Percentiles rank a stretch among this genome's conserved stretches.
These are phyloP conservation scores for Vultur gryphus DNA, from an alignment of 2,797 vertebrate genomes.

Conservation along the genomic window DNA sequence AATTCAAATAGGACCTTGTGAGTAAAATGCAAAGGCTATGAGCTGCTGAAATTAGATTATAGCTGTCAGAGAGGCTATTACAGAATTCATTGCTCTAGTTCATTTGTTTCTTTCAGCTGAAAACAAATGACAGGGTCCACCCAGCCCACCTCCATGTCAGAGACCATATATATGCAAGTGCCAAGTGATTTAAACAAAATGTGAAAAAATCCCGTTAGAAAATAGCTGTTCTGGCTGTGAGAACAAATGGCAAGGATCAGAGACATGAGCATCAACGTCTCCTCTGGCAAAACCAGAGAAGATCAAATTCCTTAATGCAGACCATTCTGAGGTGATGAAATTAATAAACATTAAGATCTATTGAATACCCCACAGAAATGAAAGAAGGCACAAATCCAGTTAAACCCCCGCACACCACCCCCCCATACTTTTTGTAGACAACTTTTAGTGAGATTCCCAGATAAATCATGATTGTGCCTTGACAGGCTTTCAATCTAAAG, in stretches of 20 bases:
- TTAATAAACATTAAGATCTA: neutral
- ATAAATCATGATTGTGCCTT: neutral
- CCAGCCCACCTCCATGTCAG: neutral
- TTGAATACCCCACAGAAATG: neutral
- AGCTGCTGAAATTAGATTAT: neutral
- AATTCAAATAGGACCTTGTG: neutral
- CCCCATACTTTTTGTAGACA: neutral
- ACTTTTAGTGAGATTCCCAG: neutral
- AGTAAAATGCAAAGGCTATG: neutral
- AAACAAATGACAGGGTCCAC: neutral
- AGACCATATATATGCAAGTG: neutral
- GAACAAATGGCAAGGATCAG: neutral
- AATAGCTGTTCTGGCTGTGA: neutral
- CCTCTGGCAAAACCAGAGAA: neutral
- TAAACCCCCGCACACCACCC: neutral
- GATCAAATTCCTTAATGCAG: neutral
- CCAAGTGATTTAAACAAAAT: neutral
- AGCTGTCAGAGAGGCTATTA: neutral
- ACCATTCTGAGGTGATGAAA: neutral
- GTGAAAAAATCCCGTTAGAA: neutral
- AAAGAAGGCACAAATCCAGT: neutral
- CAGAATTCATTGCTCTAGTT: neutral
- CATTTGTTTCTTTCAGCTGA: neutral
- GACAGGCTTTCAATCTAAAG: neutral
- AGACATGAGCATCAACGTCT: accelerated